Evolutionary conservation across 2,113 vertebrate species (phyloP), one percentile per base, ranked within the genome.

Genomic region (Pygoscelis adeliae): DNA sequence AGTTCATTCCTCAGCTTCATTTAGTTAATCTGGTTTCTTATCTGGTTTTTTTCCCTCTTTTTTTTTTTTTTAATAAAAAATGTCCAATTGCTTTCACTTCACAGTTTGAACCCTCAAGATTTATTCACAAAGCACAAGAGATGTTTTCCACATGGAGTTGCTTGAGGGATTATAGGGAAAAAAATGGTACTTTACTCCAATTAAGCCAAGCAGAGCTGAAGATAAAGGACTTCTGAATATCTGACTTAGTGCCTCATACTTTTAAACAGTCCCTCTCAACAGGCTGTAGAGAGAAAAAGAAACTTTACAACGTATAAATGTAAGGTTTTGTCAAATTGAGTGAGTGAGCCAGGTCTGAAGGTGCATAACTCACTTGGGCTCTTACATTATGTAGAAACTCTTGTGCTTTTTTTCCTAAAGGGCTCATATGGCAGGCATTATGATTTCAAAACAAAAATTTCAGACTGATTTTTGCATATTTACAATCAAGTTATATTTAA

Each of bases 31-130:
- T 80, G 36, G 12, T 44, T 84, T 61, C 50, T 87, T 91, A 34
- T 34, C 25, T 70, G 15, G 2, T 23, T 50, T 86, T 42, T 86
- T 36, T 38, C 9, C 3, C 2, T 11, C 1, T 11, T 21, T 9
- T 18, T 21, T 36, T 29, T 56, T 55, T 65, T 74, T 19, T 18
- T 6, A 92, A 89, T 59, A 82, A 91, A 93, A 97, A 63, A 84
- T 71, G 23, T 72, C 70, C 96, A 83, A 71, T 71, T 94, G 61
- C 62, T 95, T 94, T 90, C 34, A 79, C 44, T 94, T 96, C 91
- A 94, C 82, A 91, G 90, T 94, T 93, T 91, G 93, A 97, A 90
- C 70, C 78, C 92, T 94, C 44, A 85, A 95, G 84, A 95, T 83
- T 89, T 91, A 96, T 93, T 93, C 92, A 95, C 70, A 94, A 91